Conservation (phyloP, 2,113 vertebrate genomes). For the Alethe castanea region DNA sequence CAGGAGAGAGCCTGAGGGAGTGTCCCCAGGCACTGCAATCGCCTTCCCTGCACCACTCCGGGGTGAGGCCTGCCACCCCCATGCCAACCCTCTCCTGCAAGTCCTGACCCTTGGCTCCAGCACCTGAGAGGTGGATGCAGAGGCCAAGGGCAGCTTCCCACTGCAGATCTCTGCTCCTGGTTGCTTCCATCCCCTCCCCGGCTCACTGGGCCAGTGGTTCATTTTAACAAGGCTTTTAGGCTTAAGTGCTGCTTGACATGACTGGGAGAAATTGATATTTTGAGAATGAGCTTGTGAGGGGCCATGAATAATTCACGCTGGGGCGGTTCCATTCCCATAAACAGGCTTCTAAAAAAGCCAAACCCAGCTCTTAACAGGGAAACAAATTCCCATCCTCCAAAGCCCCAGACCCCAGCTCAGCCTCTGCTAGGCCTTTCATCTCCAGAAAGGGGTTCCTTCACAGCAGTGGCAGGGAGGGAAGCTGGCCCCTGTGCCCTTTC, state of each 20-base stretch:
- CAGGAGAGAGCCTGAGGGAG: neutral
- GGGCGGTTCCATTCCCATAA: conserved; percentile 59
- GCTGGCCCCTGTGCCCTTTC: neutral
- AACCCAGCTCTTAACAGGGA: conserved; percentile 18
- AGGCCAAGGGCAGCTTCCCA: neutral
- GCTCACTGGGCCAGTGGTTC: neutral
- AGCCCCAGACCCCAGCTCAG: neutral
- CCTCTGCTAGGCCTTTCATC: neutral
- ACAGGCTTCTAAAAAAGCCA: conserved; percentile 44
- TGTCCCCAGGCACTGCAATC: neutral
- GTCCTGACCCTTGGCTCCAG: neutral
- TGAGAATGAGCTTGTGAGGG: conserved; percentile 50
- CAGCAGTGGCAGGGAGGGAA: fast-evolving
- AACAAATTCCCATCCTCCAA: conserved; percentile 3
- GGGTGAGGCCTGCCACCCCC: neutral
- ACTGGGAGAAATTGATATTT: conserved; percentile 69
- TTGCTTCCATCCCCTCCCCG: neutral
- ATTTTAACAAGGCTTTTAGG: conserved; percentile 66
- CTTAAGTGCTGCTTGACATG: conserved; percentile 68
- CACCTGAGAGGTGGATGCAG: neutral
- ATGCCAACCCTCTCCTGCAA: fast-evolving
- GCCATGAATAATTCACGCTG: conserved; percentile 63
- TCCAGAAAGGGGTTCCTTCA: neutral
- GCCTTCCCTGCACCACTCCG: neutral
- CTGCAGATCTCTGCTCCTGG: neutral